Evolutionary conservation across 2,888 invertebrate genomes (phyloP).

Genomic region (Pegoplata infirma): DNA sequence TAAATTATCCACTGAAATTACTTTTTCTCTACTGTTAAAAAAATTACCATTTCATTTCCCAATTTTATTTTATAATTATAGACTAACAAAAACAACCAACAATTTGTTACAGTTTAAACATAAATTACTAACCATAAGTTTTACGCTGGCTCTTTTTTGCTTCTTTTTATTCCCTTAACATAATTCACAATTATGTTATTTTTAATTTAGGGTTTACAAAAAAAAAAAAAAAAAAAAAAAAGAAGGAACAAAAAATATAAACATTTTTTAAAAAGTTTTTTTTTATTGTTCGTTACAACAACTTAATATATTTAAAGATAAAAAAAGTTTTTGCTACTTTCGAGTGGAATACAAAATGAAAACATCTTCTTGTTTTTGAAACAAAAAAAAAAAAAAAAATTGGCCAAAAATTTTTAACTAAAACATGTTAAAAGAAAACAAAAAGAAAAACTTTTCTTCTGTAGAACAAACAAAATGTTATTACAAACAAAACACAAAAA

Average conservation of each 20-base stretch:
- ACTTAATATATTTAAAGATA: constrained; percentile 35
- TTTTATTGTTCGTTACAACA: constrained; percentile 19
- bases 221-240: background rate
- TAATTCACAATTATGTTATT: constrained; percentile 43
- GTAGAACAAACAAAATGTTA: constrained; percentile 15
- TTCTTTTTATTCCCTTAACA: constrained; percentile 2
- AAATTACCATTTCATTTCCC: background rate
- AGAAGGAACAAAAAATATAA: background rate
- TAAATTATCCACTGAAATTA: no score
- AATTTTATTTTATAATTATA: background rate
- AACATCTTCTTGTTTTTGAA: constrained; percentile 3
- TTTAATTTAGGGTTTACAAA: constrained; percentile 46
- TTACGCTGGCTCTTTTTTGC: background rate
- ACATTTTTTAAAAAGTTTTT: constrained; percentile 36
- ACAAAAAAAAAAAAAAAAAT: constrained; percentile 10
- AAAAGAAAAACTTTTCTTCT: background rate
- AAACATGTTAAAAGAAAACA: constrained; percentile 20
- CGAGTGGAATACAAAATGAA: background rate
- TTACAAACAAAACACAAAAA: constrained; percentile 5
- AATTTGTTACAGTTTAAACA: constrained; percentile 1
- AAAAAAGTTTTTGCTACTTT: constrained; percentile 30
- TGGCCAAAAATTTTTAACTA: constrained; percentile 40
- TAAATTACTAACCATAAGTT: background rate
- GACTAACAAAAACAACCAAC: background rate
- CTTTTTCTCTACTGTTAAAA: no score